Conservation (phyloP, 1,140 invertebrate genomes). For the Parasteatoda tepidariorum region DNA sequence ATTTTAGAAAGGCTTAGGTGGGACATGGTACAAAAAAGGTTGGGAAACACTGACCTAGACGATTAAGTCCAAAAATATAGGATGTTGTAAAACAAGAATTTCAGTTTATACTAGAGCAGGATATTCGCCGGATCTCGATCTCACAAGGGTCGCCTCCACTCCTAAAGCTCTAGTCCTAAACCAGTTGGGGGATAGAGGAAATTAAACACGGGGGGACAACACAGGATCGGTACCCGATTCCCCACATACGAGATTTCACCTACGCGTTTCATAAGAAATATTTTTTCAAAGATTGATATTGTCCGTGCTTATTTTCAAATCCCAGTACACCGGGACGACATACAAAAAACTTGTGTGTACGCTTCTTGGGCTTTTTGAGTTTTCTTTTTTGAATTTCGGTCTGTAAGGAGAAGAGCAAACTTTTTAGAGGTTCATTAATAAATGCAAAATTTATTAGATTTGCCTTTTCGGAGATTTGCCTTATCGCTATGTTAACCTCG, state of each 20-base stretch:
- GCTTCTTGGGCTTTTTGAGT: neutral
- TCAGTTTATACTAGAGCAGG: neutral
- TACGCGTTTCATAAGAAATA: neutral
- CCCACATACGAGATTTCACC: neutral
- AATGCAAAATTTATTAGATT: neutral
- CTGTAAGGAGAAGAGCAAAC: neutral
- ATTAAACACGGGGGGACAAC: neutral
- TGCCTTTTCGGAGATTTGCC: neutral
- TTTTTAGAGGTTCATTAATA: neutral
- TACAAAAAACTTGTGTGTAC: neutral
- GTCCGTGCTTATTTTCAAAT: neutral
- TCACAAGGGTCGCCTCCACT: neutral
- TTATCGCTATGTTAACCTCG: neutral
- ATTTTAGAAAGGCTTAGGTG: too few species aligned
- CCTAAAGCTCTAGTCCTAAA: neutral
- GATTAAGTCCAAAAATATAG: neutral
- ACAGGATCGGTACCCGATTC: neutral
- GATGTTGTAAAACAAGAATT: slow-evolving; percentile 10
- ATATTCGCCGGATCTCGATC: neutral
- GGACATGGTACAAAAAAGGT: too few species aligned
- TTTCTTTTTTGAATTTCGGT: neutral
- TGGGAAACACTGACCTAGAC: too few species aligned
- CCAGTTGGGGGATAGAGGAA: neutral
- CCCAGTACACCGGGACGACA: neutral
- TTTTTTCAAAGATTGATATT: neutral